Evolutionary conservation across 2,888 invertebrate species (phyloP), one percentile per base, ranked within the genome.

Genomic region (Lithophane semibrunnea): DNA sequence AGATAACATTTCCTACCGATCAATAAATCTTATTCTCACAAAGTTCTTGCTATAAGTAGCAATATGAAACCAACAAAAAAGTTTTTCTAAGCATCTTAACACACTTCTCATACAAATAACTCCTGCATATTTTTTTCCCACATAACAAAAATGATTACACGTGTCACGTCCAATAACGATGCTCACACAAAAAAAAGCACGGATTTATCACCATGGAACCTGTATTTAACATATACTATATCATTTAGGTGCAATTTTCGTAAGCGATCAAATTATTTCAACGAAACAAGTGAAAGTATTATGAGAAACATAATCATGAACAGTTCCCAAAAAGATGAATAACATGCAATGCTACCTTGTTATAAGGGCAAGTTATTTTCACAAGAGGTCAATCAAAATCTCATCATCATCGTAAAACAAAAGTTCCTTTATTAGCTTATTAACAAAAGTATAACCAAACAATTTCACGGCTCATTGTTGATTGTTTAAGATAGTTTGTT

Each of bases 211-310:
- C 65, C 58, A 66, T n/a, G 58, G 61, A 86, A 85, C 85, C 81
- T 72, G 86, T 85, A 79, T 86, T 80, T 83, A 82, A 79, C 75
- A 74, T 79, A 73, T 54, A 80, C 78, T 52, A 64, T 86, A 85
- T 87, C 69, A 87, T 88, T 86, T 87, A 81, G 74, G 75, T 47
- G 60, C 49, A 83, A 86, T 89, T 90, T 87, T 89, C 72, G 78
- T 90, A 90, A 91, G 86, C 74, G 88, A 87, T 88, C 89, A 89
- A 91, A 89, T 90, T 91, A 88, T 89, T 85, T 85, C 86, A 89
- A 87, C 84, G 90, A 88, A 85, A 77, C 82, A 89, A 92, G 93
- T 91, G 93, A 93, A 93, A 93, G 93, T 92, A 82, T 64, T 82
- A 80, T 77, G 87, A 89, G 85, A 82, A 85, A 66, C 42, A 79